Evolutionary conservation across 1,140 invertebrate species (phyloP).

Genomic region (Nylanderia fulva): DNA sequence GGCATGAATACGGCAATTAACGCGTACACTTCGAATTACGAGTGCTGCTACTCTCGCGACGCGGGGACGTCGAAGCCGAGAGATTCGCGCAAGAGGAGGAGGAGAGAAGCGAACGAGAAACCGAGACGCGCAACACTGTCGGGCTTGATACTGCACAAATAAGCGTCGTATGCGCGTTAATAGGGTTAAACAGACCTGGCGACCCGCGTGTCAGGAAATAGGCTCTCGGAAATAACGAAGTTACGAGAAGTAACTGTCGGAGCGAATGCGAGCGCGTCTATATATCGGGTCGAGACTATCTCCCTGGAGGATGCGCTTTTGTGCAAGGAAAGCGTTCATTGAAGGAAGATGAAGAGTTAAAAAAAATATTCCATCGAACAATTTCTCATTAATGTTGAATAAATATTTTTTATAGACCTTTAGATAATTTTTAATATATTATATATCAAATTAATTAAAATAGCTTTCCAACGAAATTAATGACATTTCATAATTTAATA

Average conservation of each 20-base stretch:
- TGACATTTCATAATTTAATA: conserved; percentile 1
- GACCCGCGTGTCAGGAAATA: conserved; percentile 29
- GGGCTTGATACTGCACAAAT: conserved; percentile 66
- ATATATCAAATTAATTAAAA: neutral
- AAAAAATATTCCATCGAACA: neutral
- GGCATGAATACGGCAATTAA: conserved; percentile 83
- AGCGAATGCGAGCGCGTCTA: conserved; percentile 53
- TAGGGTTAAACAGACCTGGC: conserved; percentile 72
- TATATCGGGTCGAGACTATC: conserved; percentile 53
- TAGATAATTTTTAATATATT: neutral
- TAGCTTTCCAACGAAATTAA: neutral
- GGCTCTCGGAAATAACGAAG: conserved; percentile 74
- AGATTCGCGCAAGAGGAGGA: conserved; percentile 14
- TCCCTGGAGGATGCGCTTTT: neutral
- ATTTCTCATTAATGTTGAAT: neutral
- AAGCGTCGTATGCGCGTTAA: conserved; percentile 74
- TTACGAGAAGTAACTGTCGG: conserved; percentile 76
- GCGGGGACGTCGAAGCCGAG: conserved; percentile 19
- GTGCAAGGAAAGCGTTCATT: neutral
- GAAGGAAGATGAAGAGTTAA: neutral
- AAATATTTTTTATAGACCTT: neutral
- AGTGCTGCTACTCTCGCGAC: conserved; percentile 63
- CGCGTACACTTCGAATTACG: conserved; percentile 80
- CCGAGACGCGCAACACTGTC: neutral
- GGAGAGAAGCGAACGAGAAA: conserved; percentile 30